A percentile compares a stretch with the other conserved stretches of the same genome.
Evolutionary conservation across 2,797 vertebrate species (phyloP).

Genomic region (Myoxocephalus aenaeus): DNA sequence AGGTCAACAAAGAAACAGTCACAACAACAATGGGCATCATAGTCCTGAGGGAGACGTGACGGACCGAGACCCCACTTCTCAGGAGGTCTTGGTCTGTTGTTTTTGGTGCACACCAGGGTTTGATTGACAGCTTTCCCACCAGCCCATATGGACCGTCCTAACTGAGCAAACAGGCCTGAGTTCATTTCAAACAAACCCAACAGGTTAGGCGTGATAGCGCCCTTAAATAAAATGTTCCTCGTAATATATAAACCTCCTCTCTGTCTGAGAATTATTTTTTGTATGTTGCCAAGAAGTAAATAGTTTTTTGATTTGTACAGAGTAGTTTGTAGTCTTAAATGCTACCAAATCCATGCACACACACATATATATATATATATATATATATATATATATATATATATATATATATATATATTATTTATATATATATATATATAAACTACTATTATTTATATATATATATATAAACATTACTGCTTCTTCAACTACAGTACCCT

Average conservation of each 20-base stretch:
- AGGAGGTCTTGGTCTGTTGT: background rate
- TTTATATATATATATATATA: too few relatives aligned
- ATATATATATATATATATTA: too few relatives aligned
- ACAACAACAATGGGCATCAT: background rate
- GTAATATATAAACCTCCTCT: background rate
- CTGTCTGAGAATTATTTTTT: background rate
- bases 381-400: too few relatives aligned
- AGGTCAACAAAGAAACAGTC: background rate
- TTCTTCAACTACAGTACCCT: background rate
- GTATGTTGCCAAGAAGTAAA: background rate
- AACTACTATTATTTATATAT: too few relatives aligned
- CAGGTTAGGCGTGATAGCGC: background rate
- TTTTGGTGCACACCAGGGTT: background rate
- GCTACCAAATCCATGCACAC: background rate
- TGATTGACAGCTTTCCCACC: background rate
- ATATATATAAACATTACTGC: background rate
- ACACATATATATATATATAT: too few relatives aligned
- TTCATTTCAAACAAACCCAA: background rate
- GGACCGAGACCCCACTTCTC: background rate
- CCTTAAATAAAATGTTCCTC: background rate
- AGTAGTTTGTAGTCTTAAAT: background rate
- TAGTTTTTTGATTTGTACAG: background rate
- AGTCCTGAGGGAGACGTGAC: background rate
- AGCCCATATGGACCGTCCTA: too few relatives aligned
- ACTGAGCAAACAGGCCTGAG: background rate